Evolutionary conservation across 2,797 vertebrate genomes (phyloP).

Genomic region (Poecilia wingei): DNA sequence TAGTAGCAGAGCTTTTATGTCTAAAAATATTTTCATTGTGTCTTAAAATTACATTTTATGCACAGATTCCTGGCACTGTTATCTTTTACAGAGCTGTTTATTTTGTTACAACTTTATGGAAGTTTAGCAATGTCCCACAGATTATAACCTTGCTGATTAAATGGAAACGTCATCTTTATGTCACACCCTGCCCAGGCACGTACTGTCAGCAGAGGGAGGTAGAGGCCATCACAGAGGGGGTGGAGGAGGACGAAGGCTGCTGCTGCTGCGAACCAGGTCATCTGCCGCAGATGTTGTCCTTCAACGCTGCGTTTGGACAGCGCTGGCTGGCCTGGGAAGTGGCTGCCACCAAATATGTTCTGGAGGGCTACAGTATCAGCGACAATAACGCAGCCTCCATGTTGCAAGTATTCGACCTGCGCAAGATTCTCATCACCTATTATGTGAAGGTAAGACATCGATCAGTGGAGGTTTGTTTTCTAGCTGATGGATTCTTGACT

Average conservation of each 20-base stretch:
- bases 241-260: conserved; percentile 98
- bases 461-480: background rate
- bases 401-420: conserved; percentile 98
- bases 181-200: conserved; percentile 82
- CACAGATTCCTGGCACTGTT: background rate
- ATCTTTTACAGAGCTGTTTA: background rate
- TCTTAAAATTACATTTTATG: background rate
- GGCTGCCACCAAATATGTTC: conserved; percentile 94
- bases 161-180: too few relatives aligned
- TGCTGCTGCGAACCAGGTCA: conserved; percentile 99
- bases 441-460: conserved; percentile 90
- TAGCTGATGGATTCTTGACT: background rate
- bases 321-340: conserved; percentile 99
- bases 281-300: conserved; percentile 94
- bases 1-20: background rate
- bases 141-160: background rate
- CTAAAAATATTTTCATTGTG: background rate
- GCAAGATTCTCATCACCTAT: conserved; percentile 97
- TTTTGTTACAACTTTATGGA: background rate
- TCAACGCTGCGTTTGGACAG: conserved; percentile 96
- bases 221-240: conserved; percentile 97
- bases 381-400: conserved; percentile 99
- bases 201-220: conserved; percentile 99
- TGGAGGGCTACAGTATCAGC: conserved; percentile 98
- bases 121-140: background rate